phyloP scores from a whole-genome alignment of 2,888 invertebrate species.

The Eumacrocentrus americanus region DNA sequence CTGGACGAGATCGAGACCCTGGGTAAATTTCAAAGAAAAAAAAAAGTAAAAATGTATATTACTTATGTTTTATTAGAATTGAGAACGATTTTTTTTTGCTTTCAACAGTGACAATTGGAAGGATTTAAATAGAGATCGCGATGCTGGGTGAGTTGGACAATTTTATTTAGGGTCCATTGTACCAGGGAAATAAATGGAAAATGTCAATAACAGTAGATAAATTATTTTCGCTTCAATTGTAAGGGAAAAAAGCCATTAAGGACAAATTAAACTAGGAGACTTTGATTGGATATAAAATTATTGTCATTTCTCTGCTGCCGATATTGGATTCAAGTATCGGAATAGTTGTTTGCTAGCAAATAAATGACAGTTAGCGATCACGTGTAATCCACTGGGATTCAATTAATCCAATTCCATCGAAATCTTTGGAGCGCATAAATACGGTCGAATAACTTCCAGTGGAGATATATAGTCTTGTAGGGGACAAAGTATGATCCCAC shows the following conservation, averaged over 20 bases:
- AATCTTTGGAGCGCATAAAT: conserved; percentile 27
- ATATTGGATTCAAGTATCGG: background rate
- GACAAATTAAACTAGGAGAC: background rate
- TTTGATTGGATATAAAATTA: conserved; percentile 11
- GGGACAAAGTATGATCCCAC: background rate
- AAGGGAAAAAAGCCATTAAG: too few relatives aligned
- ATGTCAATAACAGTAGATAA: background rate
- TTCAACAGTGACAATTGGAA: conserved; percentile 35
- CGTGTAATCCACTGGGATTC: conserved; percentile 23
- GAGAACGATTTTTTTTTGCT: too few relatives aligned
- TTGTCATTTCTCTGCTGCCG: background rate
- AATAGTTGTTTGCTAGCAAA: conserved; percentile 15
- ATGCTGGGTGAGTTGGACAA: conserved; percentile 34
- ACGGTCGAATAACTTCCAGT: conserved; percentile 25
- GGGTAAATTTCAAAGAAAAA: conserved; percentile 31
- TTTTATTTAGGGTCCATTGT: background rate
- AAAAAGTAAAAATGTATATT: too few relatives aligned
- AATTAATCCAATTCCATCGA: conserved; percentile 25
- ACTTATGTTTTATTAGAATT: too few relatives aligned
- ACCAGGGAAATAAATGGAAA: background rate
- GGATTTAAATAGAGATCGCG: conserved; percentile 39
- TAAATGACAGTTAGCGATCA: conserved; percentile 18
- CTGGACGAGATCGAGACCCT: conserved; percentile 46
- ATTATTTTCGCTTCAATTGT: background rate
- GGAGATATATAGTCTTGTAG: background rate